Base-by-base conservation (phyloP, 2,113 vertebrate genomes). In the Lophochroa leadbeateri region DNA sequence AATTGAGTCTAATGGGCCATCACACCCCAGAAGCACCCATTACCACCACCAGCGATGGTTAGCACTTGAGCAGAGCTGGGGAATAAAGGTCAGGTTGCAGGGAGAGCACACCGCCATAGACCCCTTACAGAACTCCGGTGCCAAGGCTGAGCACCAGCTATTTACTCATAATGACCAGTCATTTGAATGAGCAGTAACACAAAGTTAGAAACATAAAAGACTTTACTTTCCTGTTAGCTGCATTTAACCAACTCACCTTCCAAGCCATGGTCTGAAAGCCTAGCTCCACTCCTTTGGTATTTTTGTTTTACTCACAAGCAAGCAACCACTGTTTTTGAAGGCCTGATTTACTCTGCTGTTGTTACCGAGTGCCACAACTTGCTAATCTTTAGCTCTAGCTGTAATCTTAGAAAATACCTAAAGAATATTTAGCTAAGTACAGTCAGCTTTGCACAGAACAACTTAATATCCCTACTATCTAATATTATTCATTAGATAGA, bases 121-220 rank as follows among this genome's bases (percentile, higher is more conserved):
- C 18, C 17, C 39, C 11, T 47, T 27, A 33, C 1, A 1, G 3
- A 71, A 46, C 28, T 41, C 49, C 1, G 1, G 23, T 43, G 24
- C 12, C 1, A 4, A 60, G 37, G 46, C 19, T 53, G n/a, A 82
- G 39, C 20, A 82, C 15, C 39, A 52, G 23, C 8, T 78, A 41
- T 89, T 74, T 67, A 53, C 39, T 70, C 18, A 11, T 79, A 76
- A 72, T 21, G 16, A 68, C 24, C 33, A 76, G 27, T 7, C 27
- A 52, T 37, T 43, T 43, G 12, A 3, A 7, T 37, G 84, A 76
- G 11, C 18, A 67, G 7, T 24, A 68, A 71, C 0, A 89, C 5
- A 79, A 78, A 75, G 43, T 29, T 5, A 58, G 33, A 85, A 91
- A 43, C 7, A n/a, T 17, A 88, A 60, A 20, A 50, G 5, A 27